phyloP scores from a whole-genome alignment of 2,797 vertebrate genomes.

The Merluccius polli region DNA sequence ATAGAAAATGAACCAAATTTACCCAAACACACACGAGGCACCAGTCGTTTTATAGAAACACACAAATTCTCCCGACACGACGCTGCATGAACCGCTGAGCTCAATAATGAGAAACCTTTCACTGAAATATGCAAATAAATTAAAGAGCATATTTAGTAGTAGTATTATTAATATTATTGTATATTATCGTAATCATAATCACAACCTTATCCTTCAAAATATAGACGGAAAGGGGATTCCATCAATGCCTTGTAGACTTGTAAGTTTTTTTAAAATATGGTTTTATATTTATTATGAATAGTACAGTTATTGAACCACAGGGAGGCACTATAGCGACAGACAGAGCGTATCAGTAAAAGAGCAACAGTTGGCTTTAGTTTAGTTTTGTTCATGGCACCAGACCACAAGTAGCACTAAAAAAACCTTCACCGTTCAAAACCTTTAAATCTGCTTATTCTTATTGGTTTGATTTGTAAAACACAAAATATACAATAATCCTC shows the following conservation, averaged over 20 bases:
- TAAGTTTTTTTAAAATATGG: background rate
- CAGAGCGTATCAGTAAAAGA: background rate
- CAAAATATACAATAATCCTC: constrained; percentile 21
- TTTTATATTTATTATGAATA: constrained; percentile 29
- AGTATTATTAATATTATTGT: background rate
- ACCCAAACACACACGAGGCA: constrained; percentile 19
- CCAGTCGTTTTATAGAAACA: constrained; percentile 12
- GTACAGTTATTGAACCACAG: constrained; percentile 48
- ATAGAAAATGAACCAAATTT: constrained; percentile 15
- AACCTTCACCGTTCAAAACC: constrained; percentile 30
- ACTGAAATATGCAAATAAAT: background rate
- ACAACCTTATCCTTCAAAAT: background rate
- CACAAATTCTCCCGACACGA: background rate
- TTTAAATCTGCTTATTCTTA: background rate
- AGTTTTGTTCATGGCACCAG: constrained; percentile 15
- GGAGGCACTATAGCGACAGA: constrained; percentile 42
- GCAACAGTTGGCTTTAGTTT: background rate
- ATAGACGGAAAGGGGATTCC: background rate
- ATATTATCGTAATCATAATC: background rate
- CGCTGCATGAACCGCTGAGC: constrained; percentile 2
- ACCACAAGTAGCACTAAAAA: constrained; percentile 12
- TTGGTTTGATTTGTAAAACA: constrained; percentile 27
- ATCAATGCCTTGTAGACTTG: background rate
- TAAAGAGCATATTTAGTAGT: background rate
- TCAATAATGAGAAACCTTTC: background rate